Evolutionary conservation across 1,140 invertebrate genomes (phyloP), one percentile per base, ranked within the genome.

Genomic region (Papilio xuthus): DNA sequence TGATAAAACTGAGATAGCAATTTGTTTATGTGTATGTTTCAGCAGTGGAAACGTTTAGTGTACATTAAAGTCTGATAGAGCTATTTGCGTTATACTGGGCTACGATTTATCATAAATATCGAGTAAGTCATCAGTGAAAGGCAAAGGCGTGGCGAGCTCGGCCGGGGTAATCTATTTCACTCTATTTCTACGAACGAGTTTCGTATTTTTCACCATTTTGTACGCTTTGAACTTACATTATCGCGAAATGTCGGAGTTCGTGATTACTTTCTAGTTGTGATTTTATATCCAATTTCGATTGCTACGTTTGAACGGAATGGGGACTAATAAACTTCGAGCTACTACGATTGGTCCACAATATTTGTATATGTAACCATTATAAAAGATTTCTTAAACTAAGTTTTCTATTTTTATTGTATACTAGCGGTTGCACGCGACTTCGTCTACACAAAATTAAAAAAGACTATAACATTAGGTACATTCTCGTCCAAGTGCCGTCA

Each of bases 61-160:
- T 28, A 32, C 23, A 75, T 56, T 41, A 20, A 32, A 20, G 74
- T 60, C 53, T 76, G 50, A 63, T 76, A 76, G 74, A 74, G 72
- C 44, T 76, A 60, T 63, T 76, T 76, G 74, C 42, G 74, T 28
- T 60, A 10, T 60, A 20, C 42, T 13, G 32, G 53, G 13, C 50
- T 41, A 41, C 74, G 56, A 76, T 76, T 76, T 76, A 60, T 76
- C 74, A 60, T 76, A 76, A 76, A 76, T 76, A 76, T 76, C 74
- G 74, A 76, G 15, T 60, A 60, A 60, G 74, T 32, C 74, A 76
- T 76, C 74, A 76, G 74, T 76, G 74, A 76, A 76, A 76, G 74
- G 74, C 74, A 32, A 37, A 53, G 74, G 53, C 53, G 71, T 73
- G 71, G 41, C 41, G 41, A 9, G 47, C 50, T 53, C 72, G 72